Percentiles rank a stretch among this genome's conserved stretches.
These are phyloP conservation scores for Talpa occidentalis DNA, from an alignment of 2,113 vertebrate species.

Conservation along the genomic window DNA sequence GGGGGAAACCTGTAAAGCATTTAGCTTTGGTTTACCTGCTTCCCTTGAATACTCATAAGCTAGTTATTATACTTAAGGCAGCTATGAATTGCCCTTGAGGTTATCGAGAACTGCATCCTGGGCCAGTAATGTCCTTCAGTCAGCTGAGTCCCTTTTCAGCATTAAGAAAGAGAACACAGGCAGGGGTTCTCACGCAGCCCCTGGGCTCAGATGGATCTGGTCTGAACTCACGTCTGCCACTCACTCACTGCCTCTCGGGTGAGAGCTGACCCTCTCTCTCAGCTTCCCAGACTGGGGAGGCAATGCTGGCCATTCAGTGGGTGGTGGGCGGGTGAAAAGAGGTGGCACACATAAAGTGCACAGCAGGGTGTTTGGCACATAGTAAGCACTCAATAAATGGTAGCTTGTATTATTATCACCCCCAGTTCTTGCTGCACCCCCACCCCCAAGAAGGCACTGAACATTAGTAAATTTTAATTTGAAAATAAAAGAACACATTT, in stretches of 20 bases:
- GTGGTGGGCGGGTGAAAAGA: neutral
- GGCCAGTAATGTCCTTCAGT: neutral
- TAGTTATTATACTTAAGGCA: neutral
- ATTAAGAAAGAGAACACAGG: neutral
- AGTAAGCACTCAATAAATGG: conserved; percentile 72
- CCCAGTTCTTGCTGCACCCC: neutral
- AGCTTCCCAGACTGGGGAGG: neutral
- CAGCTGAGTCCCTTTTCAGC: neutral
- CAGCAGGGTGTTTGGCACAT: conserved; percentile 56
- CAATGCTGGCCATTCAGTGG: neutral
- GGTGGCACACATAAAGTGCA: neutral
- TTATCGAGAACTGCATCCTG: too few species aligned
- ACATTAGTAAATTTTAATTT: conserved; percentile 71
- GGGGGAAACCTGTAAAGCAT: neutral
- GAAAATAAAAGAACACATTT: conserved; percentile 78
- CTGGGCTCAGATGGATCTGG: neutral
- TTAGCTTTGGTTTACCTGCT: neutral
- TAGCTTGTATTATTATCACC: conserved; percentile 57
- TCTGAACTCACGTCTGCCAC: neutral
- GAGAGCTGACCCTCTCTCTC: neutral
- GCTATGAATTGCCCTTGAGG: neutral
- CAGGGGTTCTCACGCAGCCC: neutral
- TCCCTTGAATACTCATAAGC: accelerated
- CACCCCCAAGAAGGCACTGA: conserved; percentile 46
- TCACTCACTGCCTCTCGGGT: neutral